Evolutionary conservation across 1,140 invertebrate species (phyloP), one percentile per base, ranked within the genome.

Genomic region (Epicauta chinensis): DNA sequence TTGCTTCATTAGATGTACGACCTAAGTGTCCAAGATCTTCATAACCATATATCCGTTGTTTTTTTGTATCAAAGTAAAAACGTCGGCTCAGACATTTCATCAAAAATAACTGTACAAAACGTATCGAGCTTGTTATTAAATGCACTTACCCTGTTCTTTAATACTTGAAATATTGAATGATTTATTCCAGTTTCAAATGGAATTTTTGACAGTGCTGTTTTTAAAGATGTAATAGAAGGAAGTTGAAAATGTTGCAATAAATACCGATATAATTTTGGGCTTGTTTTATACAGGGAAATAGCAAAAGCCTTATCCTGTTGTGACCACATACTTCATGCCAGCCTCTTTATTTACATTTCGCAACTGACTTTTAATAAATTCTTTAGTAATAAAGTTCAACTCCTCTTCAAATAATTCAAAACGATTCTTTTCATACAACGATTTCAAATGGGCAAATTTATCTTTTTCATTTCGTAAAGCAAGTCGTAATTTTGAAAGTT

Each of bases 31-130:
- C 39, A 11, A 41, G 4, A 41, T 38, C 36, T 68, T 62, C 58
- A 63, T 64, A 47, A 67, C 66, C 31, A 41, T 51, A 45, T 62
- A 67, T 48, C 63, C 68, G 41, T 59, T 68, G 50, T 67, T 59
- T 48, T 46, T 53, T 14, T 11, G 3, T 3, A 10, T 44, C 40
- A 51, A 34, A 51, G 14, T 44, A 16, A 36, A 51, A 44, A 14
- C 49, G 39, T 10, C 10, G 16, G 10, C 4, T 16, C n/a, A 23
- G 29, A 35, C 9, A 51, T 31, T 51, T 51, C 49, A 43, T 51
- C 49, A 44, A 51, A 44, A 2, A 51, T 16, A 16, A 51, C 4
- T 10, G 14, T 13, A 35, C 39, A 43, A 31, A 44, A 32, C 49
- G 17, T 32, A 44, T 31, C 6, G 40, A 31, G 32, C 34, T 2